phyloP scores from a whole-genome alignment of 2,888 invertebrate species.

The Pantelozetes paolii region DNA sequence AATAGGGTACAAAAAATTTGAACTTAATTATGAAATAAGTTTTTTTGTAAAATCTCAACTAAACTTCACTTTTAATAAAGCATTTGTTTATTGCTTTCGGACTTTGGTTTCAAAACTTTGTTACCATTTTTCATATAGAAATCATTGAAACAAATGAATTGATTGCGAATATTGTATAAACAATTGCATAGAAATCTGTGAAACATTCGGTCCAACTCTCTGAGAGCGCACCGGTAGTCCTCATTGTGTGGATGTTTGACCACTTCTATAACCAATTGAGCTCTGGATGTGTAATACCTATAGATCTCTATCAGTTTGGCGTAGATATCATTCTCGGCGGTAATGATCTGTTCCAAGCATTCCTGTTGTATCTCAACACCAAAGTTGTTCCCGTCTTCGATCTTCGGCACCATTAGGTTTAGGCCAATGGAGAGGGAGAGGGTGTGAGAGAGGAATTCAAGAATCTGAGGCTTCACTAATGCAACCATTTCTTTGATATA shows the following conservation, averaged over 20 bases:
- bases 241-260: slow-evolving; percentile 18
- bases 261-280: neutral
- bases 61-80: slow-evolving; percentile 3
- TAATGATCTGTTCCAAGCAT: neutral
- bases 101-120: slow-evolving; percentile 25
- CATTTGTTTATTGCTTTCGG: neutral
- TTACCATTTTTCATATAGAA: slow-evolving; percentile 6
- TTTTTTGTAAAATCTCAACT: too few species aligned
- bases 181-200: neutral
- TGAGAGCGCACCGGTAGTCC: slow-evolving; percentile 16
- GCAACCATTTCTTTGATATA: slow-evolving; percentile 31
- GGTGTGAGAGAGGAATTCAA: slow-evolving; percentile 27
- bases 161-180: slow-evolving; percentile 13
- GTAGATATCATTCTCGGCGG: neutral
- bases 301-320: neutral
- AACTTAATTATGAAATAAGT: too few species aligned
- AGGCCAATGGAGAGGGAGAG: slow-evolving; percentile 52
- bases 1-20: too few species aligned
- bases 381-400: slow-evolving; percentile 59
- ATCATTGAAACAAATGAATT: slow-evolving; percentile 28
- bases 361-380: slow-evolving; percentile 56
- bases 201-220: slow-evolving; percentile 9
- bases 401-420: slow-evolving; percentile 56
- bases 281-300: slow-evolving; percentile 11
- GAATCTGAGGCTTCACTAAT: slow-evolving; percentile 34